Percentiles rank a stretch among this genome's conserved stretches.
Evolutionary conservation across 2,888 invertebrate species (phyloP).

Genomic region (Drosophila imparisetae): DNA sequence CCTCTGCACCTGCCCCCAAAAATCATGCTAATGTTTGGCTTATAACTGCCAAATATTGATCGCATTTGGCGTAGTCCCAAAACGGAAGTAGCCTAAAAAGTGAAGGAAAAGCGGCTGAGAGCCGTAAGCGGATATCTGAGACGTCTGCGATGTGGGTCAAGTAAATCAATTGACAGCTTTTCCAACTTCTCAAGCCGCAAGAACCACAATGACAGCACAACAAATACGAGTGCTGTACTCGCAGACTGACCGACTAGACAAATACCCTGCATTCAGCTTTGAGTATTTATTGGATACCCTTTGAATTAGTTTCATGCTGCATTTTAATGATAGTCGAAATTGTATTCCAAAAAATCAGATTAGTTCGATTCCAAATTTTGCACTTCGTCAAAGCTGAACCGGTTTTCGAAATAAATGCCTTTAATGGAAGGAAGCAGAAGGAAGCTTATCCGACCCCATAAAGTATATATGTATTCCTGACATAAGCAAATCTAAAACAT

Average conservation of each 20-base stretch:
- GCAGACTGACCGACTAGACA: background rate
- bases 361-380: background rate
- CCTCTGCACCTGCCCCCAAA: background rate
- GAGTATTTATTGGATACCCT: background rate
- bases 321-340: background rate
- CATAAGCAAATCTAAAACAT: background rate
- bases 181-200: conserved; percentile 35
- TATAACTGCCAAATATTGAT: conserved; percentile 67
- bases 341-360: background rate
- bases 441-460: background rate
- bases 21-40: conserved; percentile 7
- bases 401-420: background rate
- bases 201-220: conserved; percentile 5
- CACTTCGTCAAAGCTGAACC: background rate
- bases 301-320: background rate
- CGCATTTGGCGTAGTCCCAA: conserved; percentile 35
- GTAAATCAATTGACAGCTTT: conserved; percentile 74
- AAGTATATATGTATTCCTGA: too few species aligned
- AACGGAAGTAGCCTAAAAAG: conserved; percentile 15
- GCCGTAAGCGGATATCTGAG: conserved; percentile 5
- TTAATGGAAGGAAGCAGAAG: background rate
- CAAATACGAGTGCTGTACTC: background rate
- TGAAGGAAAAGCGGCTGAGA: conserved; percentile 20
- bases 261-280: background rate
- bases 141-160: conserved; percentile 66